Base-by-base conservation (phyloP, 23 tunicate species). In the Trididemnum nubilum region DNA sequence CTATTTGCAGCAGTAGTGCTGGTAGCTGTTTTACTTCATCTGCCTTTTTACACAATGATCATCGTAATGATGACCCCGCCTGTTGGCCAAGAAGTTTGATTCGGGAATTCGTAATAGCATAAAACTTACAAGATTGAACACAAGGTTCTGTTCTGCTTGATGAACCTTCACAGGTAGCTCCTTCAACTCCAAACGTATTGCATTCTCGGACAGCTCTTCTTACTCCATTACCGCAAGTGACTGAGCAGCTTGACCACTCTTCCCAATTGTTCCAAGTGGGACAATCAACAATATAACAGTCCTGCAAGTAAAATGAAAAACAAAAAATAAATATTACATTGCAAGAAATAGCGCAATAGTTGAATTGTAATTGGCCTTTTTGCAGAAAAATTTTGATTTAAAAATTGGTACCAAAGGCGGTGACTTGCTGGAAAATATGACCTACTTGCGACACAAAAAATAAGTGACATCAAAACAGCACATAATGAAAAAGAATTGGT, bases 211-310 rank as follows among this genome's bases (percentile, higher is more conserved):
- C 74, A 12, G 74, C 31, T 3, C 38, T 32, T 67, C 74, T 32
- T 4, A 31, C 25, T 33, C 74, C 74, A 5, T 7, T 33, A 2
- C 74, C 74, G 22, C 74, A 67, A 5, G 38, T 67, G 18, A 30
- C 15, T 30, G 38, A 30, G 25, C 74, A 67, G 22, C 38, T 9
- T 3, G 38, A 32, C 74, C 74, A 67, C 15, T 2, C 5, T 32
- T 33, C 38, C 74, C 74, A 67, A 31, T 67, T 33, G 38, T 32
- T 67, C 74, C 74, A 67, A 33, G 38, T 5, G 38, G 74, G 74
- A 33, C 74, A 67, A n/a, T 31, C 12, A 31, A 31, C 18, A 67
- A 9, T 5, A 33, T 30, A 12, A 33, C 74, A 67, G 2, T 32
- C 12, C 74, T 67, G 67, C n/a, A n/a, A 24, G n/a, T 61, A 24